Percentiles rank a stretch among this genome's conserved stretches.
phyloP scores from a whole-genome alignment of 2,888 invertebrate species.

The Drosophila putrida region DNA sequence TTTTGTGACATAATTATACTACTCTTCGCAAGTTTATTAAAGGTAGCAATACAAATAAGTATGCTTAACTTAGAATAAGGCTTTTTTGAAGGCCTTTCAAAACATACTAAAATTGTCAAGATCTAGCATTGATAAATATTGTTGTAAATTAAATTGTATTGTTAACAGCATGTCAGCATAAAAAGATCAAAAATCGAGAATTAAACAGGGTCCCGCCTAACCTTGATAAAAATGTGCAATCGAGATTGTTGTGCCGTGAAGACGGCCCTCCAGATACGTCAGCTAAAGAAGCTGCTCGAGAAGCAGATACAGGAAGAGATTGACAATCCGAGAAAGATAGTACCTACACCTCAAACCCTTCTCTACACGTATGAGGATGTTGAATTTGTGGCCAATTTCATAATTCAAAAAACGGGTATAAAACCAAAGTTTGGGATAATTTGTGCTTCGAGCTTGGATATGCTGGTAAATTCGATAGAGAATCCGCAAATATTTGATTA shows the following conservation, averaged over 20 bases:
- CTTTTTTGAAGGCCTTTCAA: too few relatives aligned
- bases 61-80: too few relatives aligned
- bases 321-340: constrained; percentile 23
- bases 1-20: too few relatives aligned
- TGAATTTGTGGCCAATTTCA: constrained; percentile 90
- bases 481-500: constrained; percentile 92
- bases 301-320: constrained; percentile 27
- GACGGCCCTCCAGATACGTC: constrained; percentile 49
- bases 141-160: neutral
- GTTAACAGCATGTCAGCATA: neutral
- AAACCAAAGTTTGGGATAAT: constrained; percentile 95
- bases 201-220: neutral
- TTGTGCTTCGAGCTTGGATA: constrained; percentile 93
- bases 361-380: constrained; percentile 91
- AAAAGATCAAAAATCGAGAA: neutral
- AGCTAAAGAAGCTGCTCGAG: constrained; percentile 22
- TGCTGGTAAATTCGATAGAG: constrained; percentile 91
- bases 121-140: too few relatives aligned
- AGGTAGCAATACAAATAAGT: too few relatives aligned
- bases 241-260: constrained; percentile 54
- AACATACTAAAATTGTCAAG: too few relatives aligned
- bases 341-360: constrained; percentile 46
- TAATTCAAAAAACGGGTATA: constrained; percentile 89
- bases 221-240: constrained; percentile 54
- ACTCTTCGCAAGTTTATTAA: too few relatives aligned